Conservation (phyloP, 2,113 vertebrate genomes). For the Petrocephalus zakoni region DNA sequence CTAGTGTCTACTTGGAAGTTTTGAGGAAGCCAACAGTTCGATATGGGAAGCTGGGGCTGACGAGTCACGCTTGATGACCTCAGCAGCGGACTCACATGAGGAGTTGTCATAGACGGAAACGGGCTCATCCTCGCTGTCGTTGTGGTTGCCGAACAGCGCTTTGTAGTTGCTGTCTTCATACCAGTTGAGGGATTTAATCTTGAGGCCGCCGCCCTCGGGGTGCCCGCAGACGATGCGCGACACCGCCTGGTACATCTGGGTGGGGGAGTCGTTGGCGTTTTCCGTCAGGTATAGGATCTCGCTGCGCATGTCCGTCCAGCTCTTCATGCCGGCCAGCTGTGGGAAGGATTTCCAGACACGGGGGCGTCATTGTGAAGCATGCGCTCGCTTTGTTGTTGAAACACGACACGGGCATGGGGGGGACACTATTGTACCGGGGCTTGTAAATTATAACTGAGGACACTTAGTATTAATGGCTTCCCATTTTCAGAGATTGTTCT, state of each 20-base stretch:
- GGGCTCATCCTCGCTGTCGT: slow-evolving; percentile 74
- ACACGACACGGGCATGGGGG: not conserved
- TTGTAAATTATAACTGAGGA: not conserved
- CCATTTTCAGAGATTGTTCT: not conserved
- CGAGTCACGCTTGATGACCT: not conserved
- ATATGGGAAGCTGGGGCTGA: not conserved
- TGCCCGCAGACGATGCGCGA: slow-evolving; percentile 92
- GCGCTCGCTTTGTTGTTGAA: not conserved
- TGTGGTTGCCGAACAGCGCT: slow-evolving; percentile 78
- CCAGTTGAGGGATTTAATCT: slow-evolving; percentile 98
- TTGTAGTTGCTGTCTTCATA: slow-evolving; percentile 98
- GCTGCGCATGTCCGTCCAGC: slow-evolving; percentile 89
- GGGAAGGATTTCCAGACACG: not conserved
- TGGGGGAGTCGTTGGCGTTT: slow-evolving; percentile 73
- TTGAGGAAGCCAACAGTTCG: not conserved
- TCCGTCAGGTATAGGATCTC: slow-evolving; percentile 79
- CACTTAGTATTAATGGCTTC: not conserved
- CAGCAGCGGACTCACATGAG: slow-evolving; percentile 51
- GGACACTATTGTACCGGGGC: too few species aligned
- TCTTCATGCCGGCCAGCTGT: slow-evolving; percentile 78
- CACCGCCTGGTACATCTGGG: slow-evolving; percentile 88
- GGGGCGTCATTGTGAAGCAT: not conserved
- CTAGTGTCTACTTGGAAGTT: not conserved
- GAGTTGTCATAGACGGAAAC: slow-evolving; percentile 62
- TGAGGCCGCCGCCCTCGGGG: slow-evolving; percentile 88